Evolutionary conservation across 2,113 vertebrate genomes (phyloP).

Genomic region (Vidua chalybeata): DNA sequence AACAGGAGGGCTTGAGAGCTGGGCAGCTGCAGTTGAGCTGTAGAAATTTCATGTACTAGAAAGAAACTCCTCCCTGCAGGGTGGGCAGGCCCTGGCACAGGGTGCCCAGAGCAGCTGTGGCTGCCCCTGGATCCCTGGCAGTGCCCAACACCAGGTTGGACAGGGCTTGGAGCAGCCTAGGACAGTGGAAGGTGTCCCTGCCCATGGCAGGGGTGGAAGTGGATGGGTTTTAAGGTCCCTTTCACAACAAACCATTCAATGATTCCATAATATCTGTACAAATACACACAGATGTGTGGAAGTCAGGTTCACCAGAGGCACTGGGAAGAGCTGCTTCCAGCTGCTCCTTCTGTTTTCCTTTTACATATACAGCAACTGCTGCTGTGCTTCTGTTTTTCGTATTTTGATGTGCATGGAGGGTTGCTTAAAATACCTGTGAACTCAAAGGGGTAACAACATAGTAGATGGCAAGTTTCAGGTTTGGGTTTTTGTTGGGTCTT

Average conservation of each 20-base stretch:
- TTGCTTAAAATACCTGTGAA: neutral
- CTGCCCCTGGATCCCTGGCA: neutral
- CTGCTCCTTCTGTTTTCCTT: neutral
- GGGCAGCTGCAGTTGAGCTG: neutral
- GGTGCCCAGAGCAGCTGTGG: neutral
- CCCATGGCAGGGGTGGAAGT: fast-evolving
- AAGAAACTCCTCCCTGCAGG: fast-evolving
- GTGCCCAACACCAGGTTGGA: neutral
- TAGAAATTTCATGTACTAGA: neutral
- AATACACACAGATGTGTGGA: neutral
- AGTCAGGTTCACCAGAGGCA: neutral
- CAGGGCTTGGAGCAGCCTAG: neutral
- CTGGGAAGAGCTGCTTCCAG: neutral
- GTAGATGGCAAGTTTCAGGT: neutral
- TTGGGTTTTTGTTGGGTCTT: neutral
- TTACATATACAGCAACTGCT: neutral
- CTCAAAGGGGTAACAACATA: neutral
- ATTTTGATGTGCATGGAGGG: neutral
- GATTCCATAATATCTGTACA: neutral
- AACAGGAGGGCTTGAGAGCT: neutral
- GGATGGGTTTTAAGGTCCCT: fast-evolving
- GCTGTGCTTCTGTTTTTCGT: neutral
- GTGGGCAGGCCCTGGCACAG: neutral
- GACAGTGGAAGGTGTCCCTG: neutral
- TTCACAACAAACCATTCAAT: neutral